Evolutionary conservation across 2,888 invertebrate genomes (phyloP), one percentile per base, ranked within the genome.

Genomic region (Subacronicta megacephala): DNA sequence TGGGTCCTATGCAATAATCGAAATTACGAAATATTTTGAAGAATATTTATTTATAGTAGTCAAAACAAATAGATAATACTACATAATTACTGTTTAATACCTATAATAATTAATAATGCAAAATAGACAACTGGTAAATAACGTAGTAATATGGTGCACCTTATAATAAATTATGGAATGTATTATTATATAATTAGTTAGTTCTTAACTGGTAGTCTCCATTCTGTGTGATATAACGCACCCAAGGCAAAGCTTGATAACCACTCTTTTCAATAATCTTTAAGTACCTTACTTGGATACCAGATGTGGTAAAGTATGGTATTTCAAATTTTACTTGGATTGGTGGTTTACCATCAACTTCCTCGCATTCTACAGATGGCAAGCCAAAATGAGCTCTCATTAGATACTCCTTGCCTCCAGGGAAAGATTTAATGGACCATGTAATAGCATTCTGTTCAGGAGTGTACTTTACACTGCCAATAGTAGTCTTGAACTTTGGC

Each of bases 201-300:
- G 98, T 99, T 90, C 99, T 96, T 71, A 99, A 94, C 87, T 99
- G 99, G 88, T 99, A 99, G 90, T 99, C 99, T 47, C 99, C 99
- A 88, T 99, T 99, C 88, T 99, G 99, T 36, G 99, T 99, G 70
- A 99, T 99, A 88, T 99, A 99, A n/a, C 99, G 95, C 5, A 99
- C 99, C 99, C 99, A 99, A 0, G 99, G 99, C 65, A 99, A 88
- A 0, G 99, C 99, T 91, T 99, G 99, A 89, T 99, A 99, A 0
- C 99, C 99, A 89, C 99, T 99, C 93, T 99, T 99, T 85, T 99
- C 99, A 80, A 99, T 99, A 78, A 99, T 99, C 92, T 99, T 99
- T 84, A 99, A 94, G 85, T 99, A 99, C 52, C 99, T 96, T 62
- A 98, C 98, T 95, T 99, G 99, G 80, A 99, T 99, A 31, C 99